Percentiles rank a stretch among this genome's conserved stretches.
Evolutionary conservation across 2,797 vertebrate genomes (phyloP).

Genomic region (Crocidura indochinensis): DNA sequence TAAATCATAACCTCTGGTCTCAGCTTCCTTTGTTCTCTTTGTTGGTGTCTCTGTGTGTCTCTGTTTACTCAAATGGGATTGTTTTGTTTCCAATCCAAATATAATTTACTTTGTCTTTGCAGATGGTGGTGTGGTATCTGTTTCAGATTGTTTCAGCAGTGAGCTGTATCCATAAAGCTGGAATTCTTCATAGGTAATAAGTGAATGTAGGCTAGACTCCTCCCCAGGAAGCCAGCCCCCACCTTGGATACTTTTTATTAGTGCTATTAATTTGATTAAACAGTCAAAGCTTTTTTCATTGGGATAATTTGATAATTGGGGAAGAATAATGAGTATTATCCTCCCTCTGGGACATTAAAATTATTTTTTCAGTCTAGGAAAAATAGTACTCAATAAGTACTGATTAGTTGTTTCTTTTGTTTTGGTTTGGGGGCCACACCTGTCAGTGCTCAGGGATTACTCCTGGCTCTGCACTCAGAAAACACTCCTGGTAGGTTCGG

Average conservation of each 20-base stretch:
- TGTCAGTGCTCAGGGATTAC: no score
- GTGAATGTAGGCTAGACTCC: background rate
- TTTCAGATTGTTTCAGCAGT: conserved; percentile 98
- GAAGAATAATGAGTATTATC: conserved; percentile 36
- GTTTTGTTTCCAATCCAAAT: conserved; percentile 70
- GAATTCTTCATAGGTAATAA: conserved; percentile 96
- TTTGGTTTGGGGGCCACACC: no score
- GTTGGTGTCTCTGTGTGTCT: background rate
- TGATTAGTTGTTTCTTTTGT: conserved; percentile 48
- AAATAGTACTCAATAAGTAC: conserved; percentile 14
- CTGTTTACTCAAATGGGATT: conserved; percentile 62
- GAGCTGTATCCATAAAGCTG: conserved; percentile 97
- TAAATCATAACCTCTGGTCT: conserved; percentile 70
- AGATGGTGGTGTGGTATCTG: conserved; percentile 98
- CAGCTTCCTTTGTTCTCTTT: conserved; percentile 61
- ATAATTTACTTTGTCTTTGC: conserved; percentile 78
- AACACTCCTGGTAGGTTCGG: no score
- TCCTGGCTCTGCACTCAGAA: no score
- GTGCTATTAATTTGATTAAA: conserved; percentile 53
- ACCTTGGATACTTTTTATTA: background rate
- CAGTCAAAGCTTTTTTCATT: conserved; percentile 36
- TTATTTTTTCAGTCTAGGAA: conserved; percentile 59
- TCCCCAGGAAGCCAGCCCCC: background rate
- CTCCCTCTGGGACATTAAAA: conserved; percentile 57
- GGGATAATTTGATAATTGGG: conserved; percentile 36